Base-by-base conservation (phyloP, 2,888 invertebrate genomes). In the Ophioninae sp. region DNA sequence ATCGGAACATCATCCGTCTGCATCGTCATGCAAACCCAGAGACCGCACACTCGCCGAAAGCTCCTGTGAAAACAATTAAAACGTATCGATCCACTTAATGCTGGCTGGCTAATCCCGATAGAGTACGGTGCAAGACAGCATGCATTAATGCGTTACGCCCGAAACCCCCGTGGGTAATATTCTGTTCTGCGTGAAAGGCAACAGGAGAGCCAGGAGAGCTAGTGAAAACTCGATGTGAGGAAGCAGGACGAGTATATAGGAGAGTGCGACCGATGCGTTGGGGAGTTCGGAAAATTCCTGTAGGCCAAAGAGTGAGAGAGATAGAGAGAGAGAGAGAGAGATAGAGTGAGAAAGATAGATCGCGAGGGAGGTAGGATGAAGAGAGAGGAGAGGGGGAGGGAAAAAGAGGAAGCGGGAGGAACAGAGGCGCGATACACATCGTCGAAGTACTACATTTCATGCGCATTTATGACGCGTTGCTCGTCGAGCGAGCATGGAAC, bases 31-130 rank as follows among this genome's bases (percentile, higher is more conserved):
- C 59, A 65, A 44, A 65, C 51, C 51, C 39, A 79, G 30, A 67
- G 51, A 72, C 78, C 56, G 37, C 67, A 68, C 58, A 64, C 71
- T 75, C 71, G 65, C 69, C 65, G 65, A 83, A 83, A 80, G 76
- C 82, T 81, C 73, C 67, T 65, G 81, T 58, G 81, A 81, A 87
- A 84, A 82, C 82, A 82, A 85, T 83, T 83, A 85, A 87, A 85
- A 83, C 81, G 64, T 79, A 87, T 87, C 82, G 85, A 87, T 84
- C 82, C 77, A 84, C 84, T 86, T 85, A 84, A 85, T 82, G 68
- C 79, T 73, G 83, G 83, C 79, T 84, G 85, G 81, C 82, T 79
- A 79, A 81, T 82, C 59, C 81, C 76, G 81, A 83, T 79, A 79
- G 79, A 76, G 61, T 75, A 72, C 79, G 68, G 72, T 76, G 72